These are phyloP conservation scores for Scaptomyza graminum DNA, from an alignment of 1,140 invertebrate genomes.

Conservation along the genomic window DNA sequence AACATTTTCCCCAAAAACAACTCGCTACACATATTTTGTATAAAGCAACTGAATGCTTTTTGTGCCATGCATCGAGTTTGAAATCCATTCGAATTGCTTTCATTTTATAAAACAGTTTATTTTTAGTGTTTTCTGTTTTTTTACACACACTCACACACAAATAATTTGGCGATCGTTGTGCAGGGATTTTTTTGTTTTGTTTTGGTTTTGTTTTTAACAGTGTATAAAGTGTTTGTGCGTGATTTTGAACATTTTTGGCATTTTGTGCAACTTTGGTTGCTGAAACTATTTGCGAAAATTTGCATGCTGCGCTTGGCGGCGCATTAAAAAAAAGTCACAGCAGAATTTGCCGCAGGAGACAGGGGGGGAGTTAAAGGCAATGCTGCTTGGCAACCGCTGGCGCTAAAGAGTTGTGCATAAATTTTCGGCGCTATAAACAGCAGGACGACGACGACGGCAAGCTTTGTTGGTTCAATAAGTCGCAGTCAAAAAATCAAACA, in stretches of 20 bases:
- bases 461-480: constrained; percentile 75
- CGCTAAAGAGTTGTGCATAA: constrained; percentile 1
- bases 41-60: constrained; percentile 39
- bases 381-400: constrained; percentile 47
- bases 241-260: constrained; percentile 59
- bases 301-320: constrained; percentile 53
- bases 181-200: constrained; percentile 44
- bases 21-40: not conserved
- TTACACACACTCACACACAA: constrained; percentile 12
- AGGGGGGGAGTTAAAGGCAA: constrained; percentile 6
- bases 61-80: constrained; percentile 26
- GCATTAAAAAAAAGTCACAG: constrained; percentile 37
- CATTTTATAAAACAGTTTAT: constrained; percentile 47
- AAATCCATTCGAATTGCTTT: constrained; percentile 60
- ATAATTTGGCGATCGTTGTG: constrained; percentile 70
- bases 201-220: not conserved
- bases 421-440: constrained; percentile 29
- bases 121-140: constrained; percentile 7
- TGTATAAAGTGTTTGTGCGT: constrained; percentile 1
- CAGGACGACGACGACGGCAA: constrained; percentile 12
- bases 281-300: constrained; percentile 75
- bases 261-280: constrained; percentile 71
- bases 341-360: not conserved
- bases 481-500: constrained; percentile 34
- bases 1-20: constrained; percentile 33